Percentiles rank a stretch among this genome's conserved stretches.
These are phyloP conservation scores for Melopsittacus undulatus DNA, from an alignment of 2,797 vertebrate species.

Conservation along the genomic window DNA sequence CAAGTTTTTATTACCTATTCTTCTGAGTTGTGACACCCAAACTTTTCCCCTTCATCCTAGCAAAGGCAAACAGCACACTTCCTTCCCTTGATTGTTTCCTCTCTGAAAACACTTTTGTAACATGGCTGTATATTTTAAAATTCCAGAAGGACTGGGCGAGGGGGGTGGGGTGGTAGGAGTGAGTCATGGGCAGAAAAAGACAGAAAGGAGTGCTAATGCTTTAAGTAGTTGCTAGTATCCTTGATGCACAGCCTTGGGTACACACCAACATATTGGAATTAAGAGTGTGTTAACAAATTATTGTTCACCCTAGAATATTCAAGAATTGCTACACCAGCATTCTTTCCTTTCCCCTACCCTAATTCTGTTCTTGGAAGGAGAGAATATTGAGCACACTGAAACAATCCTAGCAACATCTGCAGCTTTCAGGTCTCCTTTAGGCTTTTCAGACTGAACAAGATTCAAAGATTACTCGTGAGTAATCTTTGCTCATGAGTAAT, in stretches of 20 bases:
- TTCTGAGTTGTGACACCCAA: neutral
- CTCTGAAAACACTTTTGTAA: neutral
- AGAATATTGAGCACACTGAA: neutral
- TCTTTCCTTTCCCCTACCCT: neutral
- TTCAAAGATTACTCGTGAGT: neutral
- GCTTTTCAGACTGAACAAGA: neutral
- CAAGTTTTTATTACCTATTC: neutral
- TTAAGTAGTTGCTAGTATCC: neutral
- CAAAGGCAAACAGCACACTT: neutral
- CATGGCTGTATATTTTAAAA: neutral
- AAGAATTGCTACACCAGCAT: neutral
- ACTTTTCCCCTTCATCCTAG: neutral
- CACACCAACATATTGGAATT: neutral
- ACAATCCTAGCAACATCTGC: neutral
- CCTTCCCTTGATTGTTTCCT: neutral
- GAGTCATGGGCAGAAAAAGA: neutral
- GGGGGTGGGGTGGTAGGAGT: accelerated
- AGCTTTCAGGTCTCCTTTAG: neutral
- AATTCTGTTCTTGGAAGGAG: neutral
- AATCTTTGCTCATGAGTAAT: neutral
- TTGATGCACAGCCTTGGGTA: neutral
- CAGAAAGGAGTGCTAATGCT: neutral
- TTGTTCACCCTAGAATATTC: neutral
- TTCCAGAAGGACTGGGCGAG: accelerated
- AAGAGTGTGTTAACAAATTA: neutral